Evolutionary conservation across 2,888 invertebrate genomes (phyloP).

Genomic region (Andrena marginata): DNA sequence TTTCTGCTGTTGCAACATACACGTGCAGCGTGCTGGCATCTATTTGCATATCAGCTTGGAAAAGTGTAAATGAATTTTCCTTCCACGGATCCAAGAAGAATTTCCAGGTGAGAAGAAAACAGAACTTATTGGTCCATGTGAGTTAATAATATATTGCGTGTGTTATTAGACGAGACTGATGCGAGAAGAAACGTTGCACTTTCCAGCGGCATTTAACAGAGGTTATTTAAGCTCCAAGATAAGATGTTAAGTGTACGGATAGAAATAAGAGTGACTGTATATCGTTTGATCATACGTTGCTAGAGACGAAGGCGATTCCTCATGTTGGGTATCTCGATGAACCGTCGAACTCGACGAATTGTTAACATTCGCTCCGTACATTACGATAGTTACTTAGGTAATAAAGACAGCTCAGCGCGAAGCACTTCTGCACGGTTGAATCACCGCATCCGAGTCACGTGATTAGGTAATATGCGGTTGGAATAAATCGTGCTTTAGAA

Average conservation of each 20-base stretch:
- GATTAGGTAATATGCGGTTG: constrained; percentile 51
- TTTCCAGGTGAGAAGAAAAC: background rate
- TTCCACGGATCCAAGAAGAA: background rate
- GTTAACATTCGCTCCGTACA: constrained; percentile 52
- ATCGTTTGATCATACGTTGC: constrained; percentile 45
- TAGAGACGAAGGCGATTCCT: constrained; percentile 19
- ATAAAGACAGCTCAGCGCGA: constrained; percentile 64
- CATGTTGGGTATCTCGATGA: constrained; percentile 27
- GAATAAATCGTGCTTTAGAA: constrained; percentile 52
- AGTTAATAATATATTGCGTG: background rate
- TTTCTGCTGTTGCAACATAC: constrained; percentile 35
- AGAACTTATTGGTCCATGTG: background rate
- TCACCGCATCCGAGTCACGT: constrained; percentile 66
- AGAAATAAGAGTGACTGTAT: constrained; percentile 9
- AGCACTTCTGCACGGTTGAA: constrained; percentile 58
- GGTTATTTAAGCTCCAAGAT: constrained; percentile 10
- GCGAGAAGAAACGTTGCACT: background rate
- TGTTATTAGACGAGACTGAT: background rate
- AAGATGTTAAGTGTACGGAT: background rate
- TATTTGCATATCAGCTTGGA: constrained; percentile 17
- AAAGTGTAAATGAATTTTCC: background rate
- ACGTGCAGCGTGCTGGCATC: constrained; percentile 15
- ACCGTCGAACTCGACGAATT: constrained; percentile 35
- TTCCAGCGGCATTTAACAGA: background rate
- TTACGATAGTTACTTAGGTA: constrained; percentile 51